Base-by-base conservation (phyloP, 2,113 vertebrate genomes). In the Zeus faber region DNA sequence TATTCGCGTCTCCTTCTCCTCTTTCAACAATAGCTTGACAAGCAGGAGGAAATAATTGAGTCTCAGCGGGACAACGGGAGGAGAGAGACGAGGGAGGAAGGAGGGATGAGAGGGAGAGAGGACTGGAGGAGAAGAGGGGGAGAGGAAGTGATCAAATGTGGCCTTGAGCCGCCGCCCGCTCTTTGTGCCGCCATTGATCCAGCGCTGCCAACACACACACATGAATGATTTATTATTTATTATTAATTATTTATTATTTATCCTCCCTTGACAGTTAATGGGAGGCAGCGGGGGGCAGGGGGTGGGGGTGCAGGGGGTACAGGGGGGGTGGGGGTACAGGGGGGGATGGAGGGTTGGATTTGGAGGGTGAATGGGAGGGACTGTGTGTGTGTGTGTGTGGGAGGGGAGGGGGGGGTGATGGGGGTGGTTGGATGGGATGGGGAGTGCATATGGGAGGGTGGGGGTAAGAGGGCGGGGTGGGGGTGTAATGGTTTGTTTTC, bases 151-250 rank as follows among this genome's bases (percentile, higher is more conserved):
- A 88, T 88, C 83, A 87, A 84, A 89, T 87, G 77, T 87, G 84
- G 87, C 87, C 87, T 85, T 82, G 75, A 89, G 87, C 87, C 85
- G 82, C 80, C 74, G 29, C 61, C 71, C 85, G 74, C 62, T 81
- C 82, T 88, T 87, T 88, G 80, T 82, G 74, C 85, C 79, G 57
- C 73, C 83, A 88, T 89, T 89, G 89, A 91, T 89, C 87, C 64
- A 67, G 73, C 72, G 81, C 72, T 72, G 78, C n/a, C n/a, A n/a
- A n/a, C n/a, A n/a, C 78, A 80, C 81, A 77, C 83, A 79, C 63
- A 76, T 62, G 46, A 85, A 66, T 73, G 76, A 85, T 87, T 68
- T 79, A 89, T 90, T 82, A 87, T 85, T 84, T 77, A 89, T 81
- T n/a, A n/a, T n/a, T n/a, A n/a, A n/a, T n/a, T n/a, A n/a, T n/a